Evolutionary conservation across 1,140 invertebrate genomes (phyloP).

Genomic region (Ooceraea biroi): DNA sequence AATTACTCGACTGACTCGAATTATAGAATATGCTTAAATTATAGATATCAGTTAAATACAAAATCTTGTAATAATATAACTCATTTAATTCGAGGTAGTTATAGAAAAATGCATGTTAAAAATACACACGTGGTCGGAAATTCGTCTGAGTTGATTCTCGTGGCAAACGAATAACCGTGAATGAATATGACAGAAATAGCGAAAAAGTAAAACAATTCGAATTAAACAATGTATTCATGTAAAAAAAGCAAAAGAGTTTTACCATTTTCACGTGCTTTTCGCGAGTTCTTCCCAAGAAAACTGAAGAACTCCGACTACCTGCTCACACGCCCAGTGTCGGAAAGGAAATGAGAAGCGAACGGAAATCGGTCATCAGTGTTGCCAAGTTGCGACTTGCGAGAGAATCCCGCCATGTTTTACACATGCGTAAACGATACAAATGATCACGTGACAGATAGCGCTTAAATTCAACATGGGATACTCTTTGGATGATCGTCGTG

Average conservation of each 20-base stretch:
- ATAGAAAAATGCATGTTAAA: not conserved
- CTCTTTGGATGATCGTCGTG: no score
- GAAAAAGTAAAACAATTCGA: not conserved
- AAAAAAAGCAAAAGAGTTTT: not conserved
- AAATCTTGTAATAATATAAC: no score
- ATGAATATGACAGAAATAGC: not conserved
- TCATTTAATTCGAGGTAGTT: not conserved
- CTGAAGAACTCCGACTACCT: no score
- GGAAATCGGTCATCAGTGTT: not conserved
- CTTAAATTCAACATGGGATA: no score
- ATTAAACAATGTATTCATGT: not conserved
- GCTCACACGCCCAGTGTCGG: not conserved
- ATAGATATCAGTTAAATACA: no score
- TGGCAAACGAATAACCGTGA: not conserved
- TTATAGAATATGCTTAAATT: no score
- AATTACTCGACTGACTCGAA: no score
- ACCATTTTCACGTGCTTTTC: not conserved
- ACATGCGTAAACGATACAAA: no score
- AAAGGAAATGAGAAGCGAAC: not conserved
- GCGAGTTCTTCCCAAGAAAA: no score
- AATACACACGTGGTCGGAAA: conserved; percentile 4
- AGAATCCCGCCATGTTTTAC: no score
- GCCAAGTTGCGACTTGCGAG: no score
- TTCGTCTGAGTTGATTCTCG: not conserved
- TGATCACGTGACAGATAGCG: no score